Percentiles rank a stretch among this genome's conserved stretches.
Conservation (phyloP, 2,888 invertebrate genomes). For the Limnephilus marmoratus region DNA sequence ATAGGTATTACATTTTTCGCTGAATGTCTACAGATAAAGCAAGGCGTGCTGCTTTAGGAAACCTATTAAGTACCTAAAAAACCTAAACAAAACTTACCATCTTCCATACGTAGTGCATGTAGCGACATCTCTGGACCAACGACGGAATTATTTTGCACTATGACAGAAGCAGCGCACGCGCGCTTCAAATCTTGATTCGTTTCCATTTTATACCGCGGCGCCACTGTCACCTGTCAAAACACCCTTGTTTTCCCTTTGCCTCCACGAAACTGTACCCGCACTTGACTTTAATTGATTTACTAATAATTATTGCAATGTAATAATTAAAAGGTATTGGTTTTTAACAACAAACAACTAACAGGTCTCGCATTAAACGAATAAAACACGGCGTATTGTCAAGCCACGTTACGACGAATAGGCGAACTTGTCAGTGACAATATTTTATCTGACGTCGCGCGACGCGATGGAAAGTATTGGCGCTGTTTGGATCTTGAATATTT, state of each 20-base stretch:
- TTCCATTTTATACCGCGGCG: constrained; percentile 64
- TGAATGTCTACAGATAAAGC: no score
- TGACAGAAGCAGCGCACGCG: constrained; percentile 69
- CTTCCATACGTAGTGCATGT: neutral
- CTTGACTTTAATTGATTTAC: neutral
- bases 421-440: constrained; percentile 23
- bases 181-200: constrained; percentile 47
- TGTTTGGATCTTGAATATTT: constrained; percentile 25
- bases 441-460: constrained; percentile 22
- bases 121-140: constrained; percentile 61
- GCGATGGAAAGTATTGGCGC: neutral
- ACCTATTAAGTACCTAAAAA: no score
- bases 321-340: neutral
- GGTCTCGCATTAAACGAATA: neutral
- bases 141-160: constrained; percentile 69
- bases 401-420: constrained; percentile 18
- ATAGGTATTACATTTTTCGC: no score
- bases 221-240: constrained; percentile 47
- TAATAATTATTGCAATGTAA: neutral
- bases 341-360: neutral
- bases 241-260: neutral
- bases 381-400: neutral
- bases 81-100: neutral
- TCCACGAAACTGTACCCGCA: neutral
- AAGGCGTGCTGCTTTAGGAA: no score